Evolutionary conservation across 2,113 vertebrate species (phyloP).

Genomic region (Syrmaticus mikado): DNA sequence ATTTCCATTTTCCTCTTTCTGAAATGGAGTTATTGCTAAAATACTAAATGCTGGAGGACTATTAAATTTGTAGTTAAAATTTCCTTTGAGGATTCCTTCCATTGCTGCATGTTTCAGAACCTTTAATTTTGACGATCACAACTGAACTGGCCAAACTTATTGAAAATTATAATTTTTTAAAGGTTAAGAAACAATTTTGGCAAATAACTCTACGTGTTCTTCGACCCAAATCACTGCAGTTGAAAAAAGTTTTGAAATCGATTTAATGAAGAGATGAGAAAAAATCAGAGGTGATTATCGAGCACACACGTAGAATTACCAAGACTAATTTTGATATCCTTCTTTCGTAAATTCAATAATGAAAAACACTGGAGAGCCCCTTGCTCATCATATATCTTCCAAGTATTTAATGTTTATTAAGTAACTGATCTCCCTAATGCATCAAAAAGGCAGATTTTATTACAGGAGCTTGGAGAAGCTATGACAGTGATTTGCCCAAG

Average conservation of each 20-base stretch:
- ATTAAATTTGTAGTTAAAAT: background rate
- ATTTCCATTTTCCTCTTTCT: background rate
- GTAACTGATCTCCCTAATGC: slow-evolving; percentile 48
- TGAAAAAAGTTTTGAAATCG: background rate
- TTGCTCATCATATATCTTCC: slow-evolving; percentile 32
- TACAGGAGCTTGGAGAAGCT: slow-evolving; percentile 35
- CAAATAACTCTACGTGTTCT: background rate
- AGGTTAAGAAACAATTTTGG: background rate
- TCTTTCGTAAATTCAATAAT: slow-evolving; percentile 41
- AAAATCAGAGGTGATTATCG: background rate
- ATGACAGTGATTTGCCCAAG: slow-evolving; percentile 51
- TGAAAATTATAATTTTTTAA: background rate
- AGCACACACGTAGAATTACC: background rate
- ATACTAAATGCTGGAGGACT: background rate
- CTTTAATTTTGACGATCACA: background rate
- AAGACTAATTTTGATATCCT: slow-evolving; percentile 3
- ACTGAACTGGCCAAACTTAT: background rate
- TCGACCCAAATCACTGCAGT: background rate
- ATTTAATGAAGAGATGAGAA: background rate
- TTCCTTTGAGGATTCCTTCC: background rate
- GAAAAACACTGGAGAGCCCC: slow-evolving; percentile 24
- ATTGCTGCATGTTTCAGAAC: background rate
- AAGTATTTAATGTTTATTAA: slow-evolving; percentile 56
- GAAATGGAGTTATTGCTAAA: background rate
- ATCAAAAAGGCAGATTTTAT: slow-evolving; percentile 45